A percentile compares a stretch with the other conserved stretches of the same genome.
Conservation (phyloP, 2,113 vertebrate species). For the Copsychus sechellarum region DNA sequence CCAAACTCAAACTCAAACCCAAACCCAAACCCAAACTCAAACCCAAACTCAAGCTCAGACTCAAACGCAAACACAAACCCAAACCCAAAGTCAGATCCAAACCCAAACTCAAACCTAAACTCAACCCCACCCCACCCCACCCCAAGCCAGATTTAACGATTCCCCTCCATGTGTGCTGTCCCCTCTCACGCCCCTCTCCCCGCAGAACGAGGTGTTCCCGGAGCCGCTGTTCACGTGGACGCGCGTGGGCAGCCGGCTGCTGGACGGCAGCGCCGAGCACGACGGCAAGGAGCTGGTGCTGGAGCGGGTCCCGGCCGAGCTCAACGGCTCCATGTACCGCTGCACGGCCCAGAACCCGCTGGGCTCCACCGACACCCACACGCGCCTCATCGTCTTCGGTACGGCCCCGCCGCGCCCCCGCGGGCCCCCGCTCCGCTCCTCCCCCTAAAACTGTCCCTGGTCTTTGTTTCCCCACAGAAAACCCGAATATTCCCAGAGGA, state of each 20-base stretch:
- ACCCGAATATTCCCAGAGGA: slow-evolving; percentile 90
- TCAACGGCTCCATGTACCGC: slow-evolving; percentile 98
- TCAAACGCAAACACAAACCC: rapidly evolving
- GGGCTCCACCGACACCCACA: slow-evolving; percentile 97
- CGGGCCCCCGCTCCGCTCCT: rapidly evolving
- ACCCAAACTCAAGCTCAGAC: rapidly evolving
- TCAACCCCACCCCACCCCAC: not conserved
- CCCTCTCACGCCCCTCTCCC: not conserved
- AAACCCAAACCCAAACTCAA: no score
- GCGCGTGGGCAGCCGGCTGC: slow-evolving; percentile 88
- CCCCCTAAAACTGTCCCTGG: not conserved
- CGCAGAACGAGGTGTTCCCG: slow-evolving; percentile 93
- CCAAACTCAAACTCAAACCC: no score
- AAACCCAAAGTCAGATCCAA: rapidly evolving
- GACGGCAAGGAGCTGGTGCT: slow-evolving; percentile 90
- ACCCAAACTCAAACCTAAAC: rapidly evolving
- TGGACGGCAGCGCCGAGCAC: slow-evolving; percentile 87
- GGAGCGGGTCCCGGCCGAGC: slow-evolving; percentile 91
- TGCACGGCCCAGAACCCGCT: slow-evolving; percentile 96
- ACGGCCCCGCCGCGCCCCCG: rapidly evolving
- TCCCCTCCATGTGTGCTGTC: rapidly evolving
- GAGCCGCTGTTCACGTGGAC: slow-evolving; percentile 98
- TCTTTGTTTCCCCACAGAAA: slow-evolving; percentile 73
- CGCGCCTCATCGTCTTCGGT: slow-evolving; percentile 97
- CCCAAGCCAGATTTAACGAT: rapidly evolving